Base-by-base conservation (phyloP, 2,888 invertebrate genomes). In the Latrodectus hesperus region DNA sequence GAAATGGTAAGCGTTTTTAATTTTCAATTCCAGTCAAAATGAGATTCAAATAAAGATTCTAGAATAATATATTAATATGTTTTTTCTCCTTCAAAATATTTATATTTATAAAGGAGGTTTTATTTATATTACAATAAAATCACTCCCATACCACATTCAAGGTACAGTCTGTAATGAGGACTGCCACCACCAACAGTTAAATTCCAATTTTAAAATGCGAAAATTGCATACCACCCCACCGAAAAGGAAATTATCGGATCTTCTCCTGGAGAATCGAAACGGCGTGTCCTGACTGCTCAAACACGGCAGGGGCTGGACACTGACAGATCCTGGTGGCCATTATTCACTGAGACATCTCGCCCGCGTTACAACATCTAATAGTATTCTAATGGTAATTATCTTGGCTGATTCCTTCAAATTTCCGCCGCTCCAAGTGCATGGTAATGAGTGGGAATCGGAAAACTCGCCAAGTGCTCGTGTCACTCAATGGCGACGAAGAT, bases 311-410 rank as follows among this genome's bases (percentile, higher is more conserved):
- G 82, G 75, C 75, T 38, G 82, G 82, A 82, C 75, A 70, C 74
- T 82, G 82, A 82, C 82, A 82, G 82, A 38, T 82, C 68, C 75
- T n/a, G 11, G 73, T 17, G 65, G 81, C 26, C 82, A 82, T 82
- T 82, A 82, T 75, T 82, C 82, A 82, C 75, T 68, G 11, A 38
- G 17, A 72, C 80, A 72, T 81, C 80, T 55, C 81, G 72, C 81
- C 60, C 26, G 51, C 38, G 68, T 22, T 82, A 82, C 82, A 82
- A 67, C 82, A 70, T 60, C 82, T 82, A 82, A 82, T 82, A 70
- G 82, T 55, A 82, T 82, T 82, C 70, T 82, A 82, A 82, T 82
- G 82, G 82, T 82, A 82, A 82, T 82, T 82, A 82, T 82, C 38
- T 68, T 68, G n/a, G 79, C 12, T 38, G 65, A 76, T 60, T 80